These are phyloP conservation scores for Spodoptera picta DNA, from an alignment of 2,888 invertebrate species.

Conservation along the genomic window DNA sequence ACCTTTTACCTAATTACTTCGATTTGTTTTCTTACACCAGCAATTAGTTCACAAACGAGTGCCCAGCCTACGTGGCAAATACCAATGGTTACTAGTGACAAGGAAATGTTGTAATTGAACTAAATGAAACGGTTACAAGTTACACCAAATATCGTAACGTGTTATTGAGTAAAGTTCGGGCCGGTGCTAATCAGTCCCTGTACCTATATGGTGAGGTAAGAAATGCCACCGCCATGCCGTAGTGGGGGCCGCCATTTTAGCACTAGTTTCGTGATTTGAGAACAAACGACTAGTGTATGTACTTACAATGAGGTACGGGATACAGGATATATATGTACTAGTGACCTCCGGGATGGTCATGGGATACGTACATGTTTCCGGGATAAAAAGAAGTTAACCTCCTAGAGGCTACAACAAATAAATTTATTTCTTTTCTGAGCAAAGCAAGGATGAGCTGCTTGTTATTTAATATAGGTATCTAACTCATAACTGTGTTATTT, in stretches of 20 bases:
- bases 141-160: slow-evolving; percentile 44
- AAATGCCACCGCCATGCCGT: slow-evolving; percentile 31
- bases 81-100: slow-evolving; percentile 9
- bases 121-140: slow-evolving; percentile 25
- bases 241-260: slow-evolving; percentile 32
- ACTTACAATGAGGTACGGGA: not conserved
- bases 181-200: slow-evolving; percentile 40
- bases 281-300: slow-evolving; percentile 33
- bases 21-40: no score
- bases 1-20: no score
- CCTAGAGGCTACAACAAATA: no score
- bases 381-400: no score
- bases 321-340: not conserved
- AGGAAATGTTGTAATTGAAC: slow-evolving; percentile 36
- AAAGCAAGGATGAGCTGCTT: no score
- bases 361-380: no score
- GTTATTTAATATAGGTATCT: no score
- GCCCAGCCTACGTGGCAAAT: slow-evolving; percentile 1
- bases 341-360: no score
- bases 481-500: no score
- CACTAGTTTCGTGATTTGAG: slow-evolving; percentile 42
- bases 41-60: not conserved
- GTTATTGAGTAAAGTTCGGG: slow-evolving; percentile 44
- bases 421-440: no score
- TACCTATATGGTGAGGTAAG: slow-evolving; percentile 37